Base-by-base conservation (phyloP, 2,113 vertebrate genomes). In the Siniperca knerii region DNA sequence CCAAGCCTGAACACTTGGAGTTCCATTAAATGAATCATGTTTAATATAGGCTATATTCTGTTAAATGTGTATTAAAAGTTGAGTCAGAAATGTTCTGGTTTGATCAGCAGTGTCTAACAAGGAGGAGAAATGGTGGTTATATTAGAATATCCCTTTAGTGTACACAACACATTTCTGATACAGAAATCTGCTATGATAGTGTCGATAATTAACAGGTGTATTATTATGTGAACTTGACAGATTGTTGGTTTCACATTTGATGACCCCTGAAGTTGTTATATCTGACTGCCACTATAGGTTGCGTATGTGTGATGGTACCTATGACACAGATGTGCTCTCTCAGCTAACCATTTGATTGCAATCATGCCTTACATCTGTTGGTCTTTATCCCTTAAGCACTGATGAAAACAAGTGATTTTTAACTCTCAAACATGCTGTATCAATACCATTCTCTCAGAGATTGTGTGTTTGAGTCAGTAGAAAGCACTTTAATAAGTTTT, bases 391-490 rank as follows among this genome's bases (percentile, higher is more conserved):
- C 90, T 90, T 83, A 93, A 95, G 94, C 95, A 95, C 94, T 95
- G 95, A 95, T 94, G 93, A 95, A 93, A 94, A 90, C 18, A 93
- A 89, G 87, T 93, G 86, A 93, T 93, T 94, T 94, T 93, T 87
- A 91, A 83, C 90, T 94, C 93, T 96, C 91, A 94, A 82, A 93
- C 93, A 93, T 93, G 86, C 94, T 93, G 92, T 85, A 89, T 87
- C 91, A 91, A 90, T 90, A 91, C 89, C 93, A 85, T 94, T 94
- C 92, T 93, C 91, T 91, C 79, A 89, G 92, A 94, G 91, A 93
- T 92, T 92, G 86, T 90, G 86, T 94, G 84, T 93, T 93, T 92
- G 89, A 93, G 93, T 93, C 87, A 86, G 90, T 93, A 92, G 90
- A 94, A 94, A 93, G 94, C 95, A 95, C 94, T 95, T 95, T 95